These are phyloP conservation scores for Acronicta aceris DNA, from an alignment of 2,888 invertebrate species.

Conservation along the genomic window DNA sequence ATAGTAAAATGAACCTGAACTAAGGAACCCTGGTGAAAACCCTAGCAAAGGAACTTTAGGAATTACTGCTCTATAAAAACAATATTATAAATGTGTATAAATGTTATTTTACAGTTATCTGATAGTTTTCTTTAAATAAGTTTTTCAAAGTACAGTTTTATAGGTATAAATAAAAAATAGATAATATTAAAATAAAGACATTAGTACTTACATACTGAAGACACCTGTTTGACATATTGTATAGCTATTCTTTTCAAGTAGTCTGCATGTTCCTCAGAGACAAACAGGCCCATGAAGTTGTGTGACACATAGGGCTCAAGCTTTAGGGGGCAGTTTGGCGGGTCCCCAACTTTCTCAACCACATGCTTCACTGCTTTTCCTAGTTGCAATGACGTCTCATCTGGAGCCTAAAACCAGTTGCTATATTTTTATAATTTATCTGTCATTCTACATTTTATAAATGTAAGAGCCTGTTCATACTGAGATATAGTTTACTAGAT, in stretches of 20 bases:
- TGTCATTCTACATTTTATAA: too few relatives aligned
- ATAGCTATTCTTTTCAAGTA: slow-evolving; percentile 94
- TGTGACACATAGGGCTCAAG: slow-evolving; percentile 95
- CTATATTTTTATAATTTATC: background rate
- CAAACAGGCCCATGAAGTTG: slow-evolving; percentile 97
- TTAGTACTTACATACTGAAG: slow-evolving; percentile 91
- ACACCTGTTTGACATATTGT: slow-evolving; percentile 94
- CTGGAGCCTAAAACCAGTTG: slow-evolving; percentile 90
- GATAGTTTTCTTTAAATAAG: too few relatives aligned
- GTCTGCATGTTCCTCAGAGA: slow-evolving; percentile 94
- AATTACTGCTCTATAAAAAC: too few relatives aligned
- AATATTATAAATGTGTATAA: too few relatives aligned
- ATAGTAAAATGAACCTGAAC: too few relatives aligned
- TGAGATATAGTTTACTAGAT: too few relatives aligned
- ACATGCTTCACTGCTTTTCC: slow-evolving; percentile 92
- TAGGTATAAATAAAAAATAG: background rate
- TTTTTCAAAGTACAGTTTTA: too few relatives aligned
- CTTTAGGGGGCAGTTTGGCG: slow-evolving; percentile 91
- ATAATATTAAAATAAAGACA: background rate
- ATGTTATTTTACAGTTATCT: too few relatives aligned
- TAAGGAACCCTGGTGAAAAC: too few relatives aligned
- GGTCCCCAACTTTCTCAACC: slow-evolving; percentile 92
- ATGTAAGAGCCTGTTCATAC: too few relatives aligned
- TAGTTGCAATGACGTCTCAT: slow-evolving; percentile 92
- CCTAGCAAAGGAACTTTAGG: too few relatives aligned